Percentiles rank a stretch among this genome's conserved stretches.
Evolutionary conservation across 1,140 invertebrate genomes (phyloP).

Genomic region (Telenomus remus): DNA sequence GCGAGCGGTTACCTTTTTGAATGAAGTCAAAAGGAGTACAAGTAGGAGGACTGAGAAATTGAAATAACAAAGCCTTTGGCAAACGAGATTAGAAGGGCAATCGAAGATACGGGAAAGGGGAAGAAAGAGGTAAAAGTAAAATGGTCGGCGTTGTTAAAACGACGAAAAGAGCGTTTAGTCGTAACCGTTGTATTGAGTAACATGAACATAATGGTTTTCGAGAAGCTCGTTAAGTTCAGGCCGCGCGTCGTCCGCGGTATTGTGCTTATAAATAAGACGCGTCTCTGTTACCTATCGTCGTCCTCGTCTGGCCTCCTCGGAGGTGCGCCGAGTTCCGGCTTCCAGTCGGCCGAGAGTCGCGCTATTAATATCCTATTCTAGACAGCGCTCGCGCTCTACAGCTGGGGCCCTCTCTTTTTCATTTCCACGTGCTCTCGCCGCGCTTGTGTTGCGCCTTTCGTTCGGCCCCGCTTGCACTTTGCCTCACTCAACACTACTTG

Average conservation of each 20-base stretch:
- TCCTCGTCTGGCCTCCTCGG: slow-evolving; percentile 49
- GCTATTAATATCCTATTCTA: slow-evolving; percentile 61
- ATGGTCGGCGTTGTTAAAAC: slow-evolving; percentile 7
- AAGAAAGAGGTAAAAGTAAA: slow-evolving; percentile 14
- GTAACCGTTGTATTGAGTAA: slow-evolving; percentile 37
- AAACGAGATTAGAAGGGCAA: too few species aligned
- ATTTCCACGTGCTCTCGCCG: slow-evolving; percentile 31
- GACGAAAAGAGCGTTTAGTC: slow-evolving; percentile 12
- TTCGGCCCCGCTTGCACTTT: slow-evolving; percentile 36
- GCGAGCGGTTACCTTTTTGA: too few species aligned
- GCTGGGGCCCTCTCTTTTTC: slow-evolving; percentile 1
- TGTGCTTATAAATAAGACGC: slow-evolving; percentile 62
- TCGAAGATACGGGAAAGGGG: too few species aligned
- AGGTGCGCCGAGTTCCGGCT: slow-evolving; percentile 60
- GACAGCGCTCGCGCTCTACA: slow-evolving; percentile 21
- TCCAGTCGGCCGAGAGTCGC: slow-evolving; percentile 55
- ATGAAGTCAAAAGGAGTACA: too few species aligned
- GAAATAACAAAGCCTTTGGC: too few species aligned
- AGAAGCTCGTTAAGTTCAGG: slow-evolving; percentile 50
- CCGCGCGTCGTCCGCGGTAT: slow-evolving; percentile 47
- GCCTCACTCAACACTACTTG: slow-evolving; percentile 52
- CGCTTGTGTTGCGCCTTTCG: slow-evolving; percentile 49
- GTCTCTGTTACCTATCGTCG: slow-evolving; percentile 31
- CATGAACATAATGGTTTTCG: slow-evolving; percentile 48
- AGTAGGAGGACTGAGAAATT: too few species aligned